These are phyloP conservation scores for Chrosomus eos DNA, from an alignment of 2,797 vertebrate genomes.

Conservation along the genomic window DNA sequence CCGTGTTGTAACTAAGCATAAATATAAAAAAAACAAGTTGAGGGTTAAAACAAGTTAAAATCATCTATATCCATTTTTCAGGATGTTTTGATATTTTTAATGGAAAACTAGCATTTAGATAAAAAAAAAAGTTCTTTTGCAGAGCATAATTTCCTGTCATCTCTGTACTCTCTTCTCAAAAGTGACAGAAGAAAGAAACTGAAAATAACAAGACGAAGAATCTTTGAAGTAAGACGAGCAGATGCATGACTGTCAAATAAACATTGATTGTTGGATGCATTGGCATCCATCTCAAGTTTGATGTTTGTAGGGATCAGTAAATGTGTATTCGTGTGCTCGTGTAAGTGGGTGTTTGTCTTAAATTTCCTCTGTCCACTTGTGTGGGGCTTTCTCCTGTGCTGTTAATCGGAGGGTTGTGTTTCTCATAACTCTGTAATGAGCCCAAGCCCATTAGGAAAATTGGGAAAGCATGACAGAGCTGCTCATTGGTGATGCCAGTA, in stretches of 20 bases:
- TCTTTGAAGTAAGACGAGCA: slow-evolving; percentile 2
- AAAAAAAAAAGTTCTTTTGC: not conserved
- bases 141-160: not conserved
- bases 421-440: slow-evolving; percentile 57
- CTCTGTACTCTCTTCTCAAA: not conserved
- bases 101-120: not conserved
- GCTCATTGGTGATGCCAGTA: slow-evolving; percentile 48
- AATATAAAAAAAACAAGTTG: not conserved
- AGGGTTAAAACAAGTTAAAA: not conserved
- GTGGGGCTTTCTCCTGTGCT: slow-evolving; percentile 32
- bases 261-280: not conserved
- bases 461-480: slow-evolving; percentile 64
- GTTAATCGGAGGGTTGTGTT: slow-evolving; percentile 48
- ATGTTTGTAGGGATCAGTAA: not conserved
- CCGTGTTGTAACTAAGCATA: not conserved
- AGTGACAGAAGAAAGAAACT: not conserved
- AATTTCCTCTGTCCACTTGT: slow-evolving; percentile 35
- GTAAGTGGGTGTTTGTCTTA: slow-evolving; percentile 21
- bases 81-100: not conserved
- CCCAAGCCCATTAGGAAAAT: slow-evolving; percentile 66
- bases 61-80: not conserved
- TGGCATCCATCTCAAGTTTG: slow-evolving; percentile 9
- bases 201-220: not conserved
- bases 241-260: slow-evolving; percentile 24
- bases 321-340: slow-evolving; percentile 20